These are phyloP conservation scores for Stenodera caucasica DNA, from an alignment of 2,888 invertebrate genomes.

Conservation along the genomic window DNA sequence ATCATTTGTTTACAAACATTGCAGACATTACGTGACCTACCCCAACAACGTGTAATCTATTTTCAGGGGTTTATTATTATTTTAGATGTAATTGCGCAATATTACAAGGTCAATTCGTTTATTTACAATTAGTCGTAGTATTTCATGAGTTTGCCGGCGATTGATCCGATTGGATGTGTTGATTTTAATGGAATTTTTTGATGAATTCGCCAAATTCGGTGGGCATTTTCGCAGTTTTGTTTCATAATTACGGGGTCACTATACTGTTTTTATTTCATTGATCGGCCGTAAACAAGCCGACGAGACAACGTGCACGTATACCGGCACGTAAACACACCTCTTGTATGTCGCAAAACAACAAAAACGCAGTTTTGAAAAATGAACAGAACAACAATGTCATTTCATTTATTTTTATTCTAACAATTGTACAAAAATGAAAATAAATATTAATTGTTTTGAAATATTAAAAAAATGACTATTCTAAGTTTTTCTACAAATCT, in stretches of 20 bases:
- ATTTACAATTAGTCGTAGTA: not conserved
- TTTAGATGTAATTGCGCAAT: conserved; percentile 4
- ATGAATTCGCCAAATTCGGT: not conserved
- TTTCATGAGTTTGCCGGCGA: not conserved
- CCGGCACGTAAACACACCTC: not conserved
- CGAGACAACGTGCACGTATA: not conserved
- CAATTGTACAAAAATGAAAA: not conserved
- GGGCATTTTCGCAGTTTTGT: not conserved
- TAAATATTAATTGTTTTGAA: no score
- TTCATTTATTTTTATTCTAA: not conserved
- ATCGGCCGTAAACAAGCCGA: conserved; percentile 1
- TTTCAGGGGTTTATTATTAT: not conserved
- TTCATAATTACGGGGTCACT: not conserved
- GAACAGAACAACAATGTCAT: not conserved
- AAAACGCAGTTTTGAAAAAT: not conserved
- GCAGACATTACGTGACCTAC: not conserved
- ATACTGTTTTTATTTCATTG: not conserved
- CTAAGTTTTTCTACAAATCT: not conserved
- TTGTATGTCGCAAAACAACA: not conserved
- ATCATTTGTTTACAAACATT: not conserved
- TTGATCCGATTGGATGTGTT: not conserved
- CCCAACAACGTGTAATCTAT: not conserved
- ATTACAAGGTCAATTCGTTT: not conserved
- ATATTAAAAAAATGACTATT: not conserved
- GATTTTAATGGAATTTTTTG: not conserved